These are phyloP conservation scores for Micropoecilia bifurca DNA, from an alignment of 2,797 vertebrate genomes.

Conservation along the genomic window DNA sequence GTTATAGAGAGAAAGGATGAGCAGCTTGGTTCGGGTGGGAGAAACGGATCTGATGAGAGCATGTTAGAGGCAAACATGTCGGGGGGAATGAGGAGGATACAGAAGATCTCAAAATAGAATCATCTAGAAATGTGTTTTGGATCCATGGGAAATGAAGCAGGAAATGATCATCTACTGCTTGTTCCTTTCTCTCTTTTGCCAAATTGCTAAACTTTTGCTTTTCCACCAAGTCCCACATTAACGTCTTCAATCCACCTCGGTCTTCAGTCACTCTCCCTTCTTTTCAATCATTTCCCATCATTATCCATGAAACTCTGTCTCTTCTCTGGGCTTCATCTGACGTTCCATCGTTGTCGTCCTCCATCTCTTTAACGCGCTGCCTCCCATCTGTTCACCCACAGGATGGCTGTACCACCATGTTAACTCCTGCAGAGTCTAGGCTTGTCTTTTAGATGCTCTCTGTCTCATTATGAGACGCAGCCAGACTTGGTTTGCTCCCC, in stretches of 20 bases:
- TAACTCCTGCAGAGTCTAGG: conserved; percentile 34
- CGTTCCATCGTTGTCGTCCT: conserved; percentile 39
- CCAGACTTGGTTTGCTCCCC: conserved; percentile 20
- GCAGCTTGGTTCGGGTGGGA: neutral
- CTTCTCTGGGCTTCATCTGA: conserved; percentile 15
- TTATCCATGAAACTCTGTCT: conserved; percentile 34
- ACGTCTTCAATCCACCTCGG: neutral
- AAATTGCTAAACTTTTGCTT: neutral
- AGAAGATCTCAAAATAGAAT: neutral
- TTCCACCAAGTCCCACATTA: neutral
- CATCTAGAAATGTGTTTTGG: neutral
- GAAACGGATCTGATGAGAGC: neutral
- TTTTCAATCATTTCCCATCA: conserved; percentile 30
- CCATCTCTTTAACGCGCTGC: conserved; percentile 17
- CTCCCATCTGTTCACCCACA: conserved; percentile 10
- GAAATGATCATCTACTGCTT: neutral
- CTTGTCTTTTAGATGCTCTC: conserved; percentile 30
- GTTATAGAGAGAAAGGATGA: neutral
- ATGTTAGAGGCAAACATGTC: conserved; percentile 1
- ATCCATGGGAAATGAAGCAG: neutral
- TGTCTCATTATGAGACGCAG: conserved; percentile 56
- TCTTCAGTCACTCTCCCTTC: neutral
- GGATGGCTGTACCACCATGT: conserved; percentile 14
- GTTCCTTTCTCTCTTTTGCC: conserved; percentile 4
- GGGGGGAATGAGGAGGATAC: neutral